Conservation (phyloP, 2,888 invertebrate genomes). For the Deilephila elpenor region DNA sequence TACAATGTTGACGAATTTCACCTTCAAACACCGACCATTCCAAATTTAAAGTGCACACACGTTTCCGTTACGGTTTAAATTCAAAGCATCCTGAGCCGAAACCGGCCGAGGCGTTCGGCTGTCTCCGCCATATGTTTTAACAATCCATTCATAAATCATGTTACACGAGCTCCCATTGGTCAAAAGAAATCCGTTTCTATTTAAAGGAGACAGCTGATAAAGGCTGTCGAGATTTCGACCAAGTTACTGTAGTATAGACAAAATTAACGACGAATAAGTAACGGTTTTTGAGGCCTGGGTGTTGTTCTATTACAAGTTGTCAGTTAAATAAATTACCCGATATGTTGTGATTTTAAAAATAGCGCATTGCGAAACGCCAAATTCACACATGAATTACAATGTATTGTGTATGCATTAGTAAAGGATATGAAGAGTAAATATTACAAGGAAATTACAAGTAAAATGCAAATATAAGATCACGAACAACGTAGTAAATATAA, state of each 20-base stretch:
- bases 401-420: constrained; percentile 13
- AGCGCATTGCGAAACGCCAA: background rate
- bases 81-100: constrained; percentile 37
- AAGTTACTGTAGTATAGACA: too few relatives aligned
- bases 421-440: constrained; percentile 25
- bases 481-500: constrained; percentile 27
- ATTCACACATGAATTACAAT: background rate
- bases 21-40: constrained; percentile 30
- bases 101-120: constrained; percentile 24
- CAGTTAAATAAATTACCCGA: too few relatives aligned
- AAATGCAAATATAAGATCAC: constrained; percentile 21
- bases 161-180: constrained; percentile 2
- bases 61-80: constrained; percentile 37
- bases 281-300: too few relatives aligned
- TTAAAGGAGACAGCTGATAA: constrained; percentile 5
- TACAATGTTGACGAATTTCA: constrained; percentile 27
- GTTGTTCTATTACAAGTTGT: too few relatives aligned
- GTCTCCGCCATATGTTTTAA: constrained; percentile 20
- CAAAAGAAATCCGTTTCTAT: background rate
- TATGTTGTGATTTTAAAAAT: background rate
- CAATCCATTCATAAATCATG: constrained; percentile 19
- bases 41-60: constrained; percentile 28
- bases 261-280: too few relatives aligned
- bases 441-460: constrained; percentile 15
- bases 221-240: background rate